A percentile compares a stretch with the other conserved stretches of the same genome.
These are phyloP conservation scores for Sibirionetta formosa DNA, from an alignment of 2,797 vertebrate species.

Conservation along the genomic window DNA sequence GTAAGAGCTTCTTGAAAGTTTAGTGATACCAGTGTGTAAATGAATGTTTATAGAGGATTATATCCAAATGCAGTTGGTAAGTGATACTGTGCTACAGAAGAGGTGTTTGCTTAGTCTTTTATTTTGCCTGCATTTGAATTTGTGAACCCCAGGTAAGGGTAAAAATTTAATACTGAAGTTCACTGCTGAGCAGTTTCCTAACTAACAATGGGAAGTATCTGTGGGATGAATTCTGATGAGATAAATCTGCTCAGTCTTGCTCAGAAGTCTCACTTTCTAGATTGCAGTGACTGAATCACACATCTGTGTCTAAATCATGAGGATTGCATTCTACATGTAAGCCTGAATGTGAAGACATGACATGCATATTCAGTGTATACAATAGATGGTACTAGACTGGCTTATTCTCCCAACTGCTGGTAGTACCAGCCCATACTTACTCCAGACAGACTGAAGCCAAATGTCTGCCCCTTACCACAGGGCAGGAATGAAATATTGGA, in stretches of 20 bases:
- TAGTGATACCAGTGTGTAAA: not conserved
- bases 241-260: not conserved
- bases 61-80: not conserved
- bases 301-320: not conserved
- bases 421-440: not conserved
- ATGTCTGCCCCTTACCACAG: not conserved
- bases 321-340: not conserved
- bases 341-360: not conserved
- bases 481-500: not conserved
- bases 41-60: not conserved
- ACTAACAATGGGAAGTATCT: not conserved
- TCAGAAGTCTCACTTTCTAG: slow-evolving; percentile 11
- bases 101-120: not conserved
- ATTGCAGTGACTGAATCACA: not conserved
- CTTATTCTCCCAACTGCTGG: not conserved
- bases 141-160: not conserved
- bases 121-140: not conserved
- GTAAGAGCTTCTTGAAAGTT: not conserved
- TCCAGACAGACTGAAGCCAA: not conserved
- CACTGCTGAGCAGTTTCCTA: not conserved
- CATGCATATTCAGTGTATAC: not conserved
- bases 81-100: not conserved
- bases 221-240: not conserved
- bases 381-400: not conserved
- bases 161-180: not conserved